Evolutionary conservation across 2,113 vertebrate species (phyloP).

Genomic region (Mormyrus iriodes): DNA sequence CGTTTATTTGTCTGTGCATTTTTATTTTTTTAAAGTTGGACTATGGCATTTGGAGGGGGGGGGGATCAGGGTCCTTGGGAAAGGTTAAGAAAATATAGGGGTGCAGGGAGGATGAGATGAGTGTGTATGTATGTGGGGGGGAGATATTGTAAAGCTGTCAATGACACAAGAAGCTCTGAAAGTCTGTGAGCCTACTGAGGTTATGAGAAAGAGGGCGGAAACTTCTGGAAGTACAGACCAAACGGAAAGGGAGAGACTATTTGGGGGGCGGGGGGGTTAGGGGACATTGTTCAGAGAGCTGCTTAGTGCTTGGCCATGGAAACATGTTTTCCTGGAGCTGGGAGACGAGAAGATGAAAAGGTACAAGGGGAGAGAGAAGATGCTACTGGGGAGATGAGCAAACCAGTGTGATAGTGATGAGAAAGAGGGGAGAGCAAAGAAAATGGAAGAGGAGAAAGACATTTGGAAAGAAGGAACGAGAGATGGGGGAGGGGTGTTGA

Average conservation of each 20-base stretch:
- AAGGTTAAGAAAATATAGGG: slow-evolving; percentile 34
- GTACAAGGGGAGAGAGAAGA: slow-evolving; percentile 24
- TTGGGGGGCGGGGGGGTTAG: neutral
- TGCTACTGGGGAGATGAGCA: neutral
- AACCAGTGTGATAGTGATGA: neutral
- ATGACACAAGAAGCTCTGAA: neutral
- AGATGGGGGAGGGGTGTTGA: slow-evolving; percentile 6
- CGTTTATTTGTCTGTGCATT: slow-evolving; percentile 30
- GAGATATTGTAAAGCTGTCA: neutral
- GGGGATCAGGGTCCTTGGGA: slow-evolving; percentile 18
- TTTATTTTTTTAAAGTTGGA: neutral
- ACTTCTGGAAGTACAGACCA: neutral
- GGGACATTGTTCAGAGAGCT: neutral
- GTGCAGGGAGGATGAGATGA: neutral
- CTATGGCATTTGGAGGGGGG: neutral
- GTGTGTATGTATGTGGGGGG: neutral
- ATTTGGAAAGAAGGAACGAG: neutral
- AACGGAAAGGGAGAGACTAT: neutral
- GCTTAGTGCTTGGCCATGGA: neutral
- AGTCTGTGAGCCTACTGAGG: neutral
- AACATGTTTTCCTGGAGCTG: neutral
- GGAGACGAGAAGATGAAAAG: neutral
- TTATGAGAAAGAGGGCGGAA: neutral
- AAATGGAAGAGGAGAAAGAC: neutral
- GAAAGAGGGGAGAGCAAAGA: neutral